Evolutionary conservation across 1,140 invertebrate genomes (phyloP), one percentile per base, ranked within the genome.

Genomic region (Micrasema minimum): DNA sequence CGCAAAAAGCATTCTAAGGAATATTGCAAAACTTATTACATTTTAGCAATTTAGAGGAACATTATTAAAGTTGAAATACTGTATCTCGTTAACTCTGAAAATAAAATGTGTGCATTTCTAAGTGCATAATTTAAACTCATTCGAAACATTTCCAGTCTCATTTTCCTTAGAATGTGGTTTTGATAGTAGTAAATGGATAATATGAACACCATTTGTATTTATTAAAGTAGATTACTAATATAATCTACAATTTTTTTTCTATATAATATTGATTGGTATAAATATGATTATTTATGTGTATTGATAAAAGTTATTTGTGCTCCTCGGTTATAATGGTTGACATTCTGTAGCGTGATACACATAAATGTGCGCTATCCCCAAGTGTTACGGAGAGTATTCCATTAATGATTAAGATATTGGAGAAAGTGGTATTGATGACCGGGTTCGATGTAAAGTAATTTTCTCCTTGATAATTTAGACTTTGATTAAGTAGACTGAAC

Each of bases 401-500:
- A 41, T 59, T 22, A 11, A 18, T 14, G 55, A 59, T 59, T 38
- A 26, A 53, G 9, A 23, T 23, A 51, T 51, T 3, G 55, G 18
- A 11, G 35, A 59, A 59, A 59, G 55, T 41, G 55, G 50, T 53
- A n/a, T 53, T 71, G 12, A 70, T 18, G 14, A 67, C 55, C 16
- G 22, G 38, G 2, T 59, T 43, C 14, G 46, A 26, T 66, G 48
- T 66, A 51, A 66, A 64, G 35, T 66, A 37, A 66, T 66, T 66
- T 50, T 61, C 31, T 66, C 62, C 62, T 66, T 46, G 14, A 20
- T 66, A 66, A 62, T 67, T 37, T 72, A 75, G 73, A 67, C 65
- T 74, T 64, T 65, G 31, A 72, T 66, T 35, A 75, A 71, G 66
- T 75, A 75, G 73, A 75, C 73, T 71, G 73, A 71, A 69, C 43